These are phyloP conservation scores for Drosophila grimshawi DNA, from an alignment of 1,140 invertebrate genomes.

Conservation along the genomic window DNA sequence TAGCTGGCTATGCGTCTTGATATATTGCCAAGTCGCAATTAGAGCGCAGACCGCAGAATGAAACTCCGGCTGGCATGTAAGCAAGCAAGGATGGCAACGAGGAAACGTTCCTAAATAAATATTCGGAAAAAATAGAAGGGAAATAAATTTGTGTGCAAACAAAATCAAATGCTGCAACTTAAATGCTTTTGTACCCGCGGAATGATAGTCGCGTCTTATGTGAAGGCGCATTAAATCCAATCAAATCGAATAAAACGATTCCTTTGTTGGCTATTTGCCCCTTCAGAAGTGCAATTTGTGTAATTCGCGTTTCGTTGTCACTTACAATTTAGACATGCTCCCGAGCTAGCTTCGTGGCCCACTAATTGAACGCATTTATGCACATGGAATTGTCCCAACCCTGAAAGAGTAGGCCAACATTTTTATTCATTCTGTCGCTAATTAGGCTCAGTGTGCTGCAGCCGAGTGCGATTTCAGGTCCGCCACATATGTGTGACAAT, in stretches of 20 bases:
- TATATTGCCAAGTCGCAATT: slow-evolving; percentile 76
- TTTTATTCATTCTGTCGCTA: slow-evolving; percentile 45
- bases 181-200: slow-evolving; percentile 16
- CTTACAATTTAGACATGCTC: slow-evolving; percentile 24
- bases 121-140: not conserved
- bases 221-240: slow-evolving; percentile 53
- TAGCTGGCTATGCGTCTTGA: slow-evolving; percentile 34
- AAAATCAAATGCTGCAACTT: slow-evolving; percentile 57
- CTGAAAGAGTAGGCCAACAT: not conserved
- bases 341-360: not conserved
- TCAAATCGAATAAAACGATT: slow-evolving; percentile 60
- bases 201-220: slow-evolving; percentile 44
- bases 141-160: slow-evolving; percentile 66
- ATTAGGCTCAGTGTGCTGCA: slow-evolving; percentile 53
- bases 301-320: slow-evolving; percentile 13
- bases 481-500: slow-evolving; percentile 56
- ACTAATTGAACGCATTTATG: slow-evolving; percentile 73
- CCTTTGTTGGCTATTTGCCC: slow-evolving; percentile 13
- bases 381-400: slow-evolving; percentile 24
- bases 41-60: slow-evolving; percentile 73
- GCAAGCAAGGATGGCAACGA: slow-evolving; percentile 50
- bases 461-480: slow-evolving; percentile 26
- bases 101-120: slow-evolving; percentile 34
- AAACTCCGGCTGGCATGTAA: slow-evolving; percentile 57
- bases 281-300: slow-evolving; percentile 34